Evolutionary conservation across 1,140 invertebrate genomes (phyloP), one percentile per base, ranked within the genome.

Genomic region (Coenobita brevimanus): DNA sequence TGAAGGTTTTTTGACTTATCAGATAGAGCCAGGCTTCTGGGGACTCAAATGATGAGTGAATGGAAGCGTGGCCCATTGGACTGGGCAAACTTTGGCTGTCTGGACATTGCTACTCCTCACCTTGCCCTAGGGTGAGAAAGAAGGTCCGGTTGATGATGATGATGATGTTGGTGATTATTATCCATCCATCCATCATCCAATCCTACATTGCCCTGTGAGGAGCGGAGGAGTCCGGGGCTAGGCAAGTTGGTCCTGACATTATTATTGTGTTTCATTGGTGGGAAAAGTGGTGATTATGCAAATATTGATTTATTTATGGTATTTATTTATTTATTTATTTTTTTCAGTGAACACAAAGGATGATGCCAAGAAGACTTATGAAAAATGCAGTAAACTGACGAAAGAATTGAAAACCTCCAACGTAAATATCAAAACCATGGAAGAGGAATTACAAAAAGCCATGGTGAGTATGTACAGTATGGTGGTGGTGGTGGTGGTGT

Each of bases 381-480:
- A 88, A n/a, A 88, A 54, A 67, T 71, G 64, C 38, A 60, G 62
- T 50, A 88, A 88, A 73, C 36, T 88, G 21, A 88, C 36, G 41
- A 88, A 81, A n/a, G 85, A 88, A 43, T 24, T 88, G 21, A 88
- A 81, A 46, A 6, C 38, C 24, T n/a, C 85, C 33, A 88, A 88
- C 60, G 54, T 69, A 13, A 88, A 54, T 62, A 43, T 88, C n/a
- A 88, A 88, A 60, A 54, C 85, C 69, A 79, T 81, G 33, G 85
- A 88, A 27, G 85, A 88, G 38, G 85, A 88, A 38, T 78, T 88
- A 30, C 85, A 81, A 17, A 88, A 88, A 54, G 85, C 85, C 21
- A 80, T 81, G 15, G 85, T 88, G 60, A 81, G 85, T 88, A 41
- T 62, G 24, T 62, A 10, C 10, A 69, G 24, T 43, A 13, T 69